phyloP scores from a whole-genome alignment of 1,140 invertebrate species.

The Drosophila bocqueti region DNA sequence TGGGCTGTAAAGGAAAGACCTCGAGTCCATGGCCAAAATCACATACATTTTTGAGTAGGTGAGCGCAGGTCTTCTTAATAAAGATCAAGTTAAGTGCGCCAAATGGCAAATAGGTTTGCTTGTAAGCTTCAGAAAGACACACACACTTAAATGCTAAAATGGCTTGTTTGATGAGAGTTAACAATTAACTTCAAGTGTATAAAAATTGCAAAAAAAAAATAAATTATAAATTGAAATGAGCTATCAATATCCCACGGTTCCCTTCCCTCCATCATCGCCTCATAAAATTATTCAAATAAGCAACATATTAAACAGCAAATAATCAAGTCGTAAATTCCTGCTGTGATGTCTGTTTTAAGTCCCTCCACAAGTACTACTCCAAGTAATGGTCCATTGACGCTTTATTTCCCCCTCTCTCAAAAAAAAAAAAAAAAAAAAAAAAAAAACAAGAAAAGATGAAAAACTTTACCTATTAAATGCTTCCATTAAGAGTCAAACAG shows the following conservation, averaged over 20 bases:
- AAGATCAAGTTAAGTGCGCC: conserved; percentile 23
- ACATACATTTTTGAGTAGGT: conserved; percentile 10
- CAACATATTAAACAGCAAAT: background rate
- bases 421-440: background rate
- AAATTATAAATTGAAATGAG: too few relatives aligned
- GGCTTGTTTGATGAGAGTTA: background rate
- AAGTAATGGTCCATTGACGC: background rate
- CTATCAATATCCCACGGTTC: too few relatives aligned
- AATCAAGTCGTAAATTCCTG: background rate
- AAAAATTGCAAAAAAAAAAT: background rate
- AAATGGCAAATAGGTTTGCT: conserved; percentile 13
- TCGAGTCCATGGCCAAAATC: conserved; percentile 14
- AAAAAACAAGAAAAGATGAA: background rate
- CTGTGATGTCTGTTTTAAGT: background rate
- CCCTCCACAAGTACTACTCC: background rate
- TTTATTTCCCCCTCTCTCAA: background rate
- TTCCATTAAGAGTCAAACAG: background rate
- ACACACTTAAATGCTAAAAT: background rate
- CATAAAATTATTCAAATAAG: background rate
- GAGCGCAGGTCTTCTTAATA: background rate
- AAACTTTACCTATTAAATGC: conserved; percentile 24
- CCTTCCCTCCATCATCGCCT: background rate
- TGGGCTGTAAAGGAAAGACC: conserved; percentile 11
- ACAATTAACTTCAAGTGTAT: background rate
- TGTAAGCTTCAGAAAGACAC: background rate